Evolutionary conservation across 92 coral and sea anemone genomes (phyloP).

Genomic region (Porites lobata): DNA sequence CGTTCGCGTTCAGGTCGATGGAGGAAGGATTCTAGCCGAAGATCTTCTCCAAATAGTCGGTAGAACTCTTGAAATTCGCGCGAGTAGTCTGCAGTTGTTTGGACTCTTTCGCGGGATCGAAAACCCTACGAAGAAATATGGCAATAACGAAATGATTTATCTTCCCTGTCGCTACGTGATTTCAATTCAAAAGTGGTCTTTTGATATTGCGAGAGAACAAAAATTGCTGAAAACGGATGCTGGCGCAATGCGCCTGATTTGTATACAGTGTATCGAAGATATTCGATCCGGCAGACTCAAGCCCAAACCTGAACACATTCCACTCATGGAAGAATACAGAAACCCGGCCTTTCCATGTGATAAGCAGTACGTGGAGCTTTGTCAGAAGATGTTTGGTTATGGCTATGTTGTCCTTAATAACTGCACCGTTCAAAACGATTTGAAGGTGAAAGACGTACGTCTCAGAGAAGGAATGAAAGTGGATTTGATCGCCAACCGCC

Average conservation of each 20-base stretch:
- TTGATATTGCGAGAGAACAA: constrained; percentile 87
- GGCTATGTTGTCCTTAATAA: constrained; percentile 74
- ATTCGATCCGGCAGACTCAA: constrained; percentile 79
- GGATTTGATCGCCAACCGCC: constrained; percentile 71
- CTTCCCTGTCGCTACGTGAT: constrained; percentile 87
- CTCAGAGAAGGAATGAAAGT: constrained; percentile 75
- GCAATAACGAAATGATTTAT: constrained; percentile 76
- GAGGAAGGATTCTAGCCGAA: constrained; percentile 77
- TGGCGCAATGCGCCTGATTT: constrained; percentile 81
- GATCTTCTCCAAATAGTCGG: constrained; percentile 83
- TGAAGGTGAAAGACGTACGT: constrained; percentile 78
- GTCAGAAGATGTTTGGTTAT: constrained; percentile 83
- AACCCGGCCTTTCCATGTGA: constrained; percentile 85
- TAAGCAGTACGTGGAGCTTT: constrained; percentile 85
- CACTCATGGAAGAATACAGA: constrained; percentile 73
- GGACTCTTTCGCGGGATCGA: constrained; percentile 88
- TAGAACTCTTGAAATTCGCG: constrained; percentile 67
- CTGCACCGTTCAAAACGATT: constrained; percentile 81
- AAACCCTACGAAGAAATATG: constrained; percentile 82
- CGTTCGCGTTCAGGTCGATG: constrained; percentile 80
- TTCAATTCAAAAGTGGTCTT: constrained; percentile 94
- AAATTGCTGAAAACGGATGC: constrained; percentile 80
- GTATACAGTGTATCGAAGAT: constrained; percentile 78
- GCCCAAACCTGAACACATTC: constrained; percentile 81
- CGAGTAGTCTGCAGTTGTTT: constrained; percentile 79